Evolutionary conservation across 35 echinoderm and acorn worm genomes (phyloP).

Genomic region (Ptychodera flava): DNA sequence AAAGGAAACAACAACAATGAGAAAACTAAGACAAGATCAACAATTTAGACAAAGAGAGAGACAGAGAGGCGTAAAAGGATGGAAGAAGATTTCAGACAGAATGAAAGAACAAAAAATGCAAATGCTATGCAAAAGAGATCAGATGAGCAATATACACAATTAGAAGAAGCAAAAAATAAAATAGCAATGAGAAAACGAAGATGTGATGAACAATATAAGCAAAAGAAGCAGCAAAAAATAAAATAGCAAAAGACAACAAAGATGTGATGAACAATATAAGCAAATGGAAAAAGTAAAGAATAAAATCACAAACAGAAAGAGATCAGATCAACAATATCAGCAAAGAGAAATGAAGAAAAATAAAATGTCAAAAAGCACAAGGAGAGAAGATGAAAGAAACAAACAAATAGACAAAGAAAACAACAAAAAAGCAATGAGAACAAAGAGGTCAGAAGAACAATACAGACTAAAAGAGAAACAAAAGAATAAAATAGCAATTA

Average conservation of each 20-base stretch:
- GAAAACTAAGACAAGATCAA: not conserved
- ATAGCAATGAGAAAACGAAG: not conserved
- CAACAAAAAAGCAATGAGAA: not conserved
- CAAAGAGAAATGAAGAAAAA: no score
- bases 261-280: no score
- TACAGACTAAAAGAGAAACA: conserved; percentile 4
- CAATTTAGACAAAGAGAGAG: not conserved
- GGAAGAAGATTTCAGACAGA: no score
- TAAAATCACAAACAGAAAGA: no score
- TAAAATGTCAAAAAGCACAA: not conserved
- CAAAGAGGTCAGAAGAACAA: not conserved
- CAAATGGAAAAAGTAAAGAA: no score
- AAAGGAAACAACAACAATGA: no score
- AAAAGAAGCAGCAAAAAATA: no score
- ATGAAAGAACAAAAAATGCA: not conserved
- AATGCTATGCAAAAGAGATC: not conserved
- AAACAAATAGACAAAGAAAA: conserved; percentile 2
- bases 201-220: not conserved
- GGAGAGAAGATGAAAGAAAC: conserved; percentile 3
- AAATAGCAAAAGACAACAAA: no score
- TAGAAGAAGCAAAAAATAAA: not conserved
- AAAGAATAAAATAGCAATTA: not conserved
- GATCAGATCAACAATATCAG: no score
- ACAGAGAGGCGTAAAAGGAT: no score
- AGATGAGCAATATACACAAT: not conserved